These are phyloP conservation scores for Echiichthys vipera DNA, from an alignment of 2,797 vertebrate genomes.

Conservation along the genomic window DNA sequence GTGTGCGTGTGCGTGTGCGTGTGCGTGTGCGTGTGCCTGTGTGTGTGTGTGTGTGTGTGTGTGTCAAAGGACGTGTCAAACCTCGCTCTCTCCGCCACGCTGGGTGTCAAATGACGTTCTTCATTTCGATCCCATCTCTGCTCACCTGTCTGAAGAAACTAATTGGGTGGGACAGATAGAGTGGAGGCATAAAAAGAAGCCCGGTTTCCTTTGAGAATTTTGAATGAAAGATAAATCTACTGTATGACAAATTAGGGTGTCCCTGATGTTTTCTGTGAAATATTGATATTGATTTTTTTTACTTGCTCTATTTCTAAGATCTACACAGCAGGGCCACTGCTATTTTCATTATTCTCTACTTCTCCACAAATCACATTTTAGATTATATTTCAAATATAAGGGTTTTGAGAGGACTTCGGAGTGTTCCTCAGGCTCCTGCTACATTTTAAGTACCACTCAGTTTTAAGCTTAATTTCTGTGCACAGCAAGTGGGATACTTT, in stretches of 20 bases:
- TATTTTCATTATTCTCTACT: not conserved
- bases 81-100: constrained; percentile 37
- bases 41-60: constrained; percentile 5
- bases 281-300: constrained; percentile 31
- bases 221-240: constrained; percentile 47
- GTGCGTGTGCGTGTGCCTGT: constrained; percentile 9
- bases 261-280: constrained; percentile 12
- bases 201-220: constrained; percentile 64
- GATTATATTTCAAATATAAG: constrained; percentile 20
- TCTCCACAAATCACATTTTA: constrained; percentile 4
- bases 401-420: no score
- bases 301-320: not conserved
- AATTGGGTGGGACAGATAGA: constrained; percentile 79
- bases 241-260: constrained; percentile 42
- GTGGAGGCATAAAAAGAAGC: constrained; percentile 57
- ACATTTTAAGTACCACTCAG: no score
- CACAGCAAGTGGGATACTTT: no score
- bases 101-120: constrained; percentile 62
- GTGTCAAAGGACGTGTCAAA: constrained; percentile 64
- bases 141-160: constrained; percentile 68
- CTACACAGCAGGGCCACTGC: not conserved
- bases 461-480: no score
- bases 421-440: no score
- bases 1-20: constrained; percentile 7
- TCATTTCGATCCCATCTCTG: constrained; percentile 39